Evolutionary conservation across 2,797 vertebrate genomes (phyloP).

Genomic region (Sebastes steindachneri): DNA sequence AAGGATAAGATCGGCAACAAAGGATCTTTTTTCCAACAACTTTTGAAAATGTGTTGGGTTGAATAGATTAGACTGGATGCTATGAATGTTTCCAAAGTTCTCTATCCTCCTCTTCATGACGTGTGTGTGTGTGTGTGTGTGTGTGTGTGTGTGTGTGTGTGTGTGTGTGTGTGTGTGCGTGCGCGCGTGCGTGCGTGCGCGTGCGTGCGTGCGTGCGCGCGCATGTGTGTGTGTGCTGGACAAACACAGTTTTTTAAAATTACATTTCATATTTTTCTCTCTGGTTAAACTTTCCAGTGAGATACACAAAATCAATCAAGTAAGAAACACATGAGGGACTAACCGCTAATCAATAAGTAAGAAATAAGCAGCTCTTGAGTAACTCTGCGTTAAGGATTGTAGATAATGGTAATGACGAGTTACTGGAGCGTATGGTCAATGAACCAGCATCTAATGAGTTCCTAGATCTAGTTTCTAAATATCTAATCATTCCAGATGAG

Average conservation of each 20-base stretch:
- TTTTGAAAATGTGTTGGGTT: neutral
- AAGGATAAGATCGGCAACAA: neutral
- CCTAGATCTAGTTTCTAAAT: neutral
- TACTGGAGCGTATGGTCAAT: neutral
- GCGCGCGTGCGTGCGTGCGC: fast-evolving
- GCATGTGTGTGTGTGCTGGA: neutral
- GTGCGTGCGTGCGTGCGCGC: too few relatives aligned
- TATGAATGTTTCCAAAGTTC: neutral
- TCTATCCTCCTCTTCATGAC: neutral
- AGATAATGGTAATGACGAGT: neutral
- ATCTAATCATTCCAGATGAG: neutral
- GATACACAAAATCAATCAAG: neutral
- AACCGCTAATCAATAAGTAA: neutral
- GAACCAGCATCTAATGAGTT: neutral
- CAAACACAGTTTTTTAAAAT: neutral
- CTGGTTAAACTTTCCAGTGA: neutral
- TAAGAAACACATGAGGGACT: neutral
- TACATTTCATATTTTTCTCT: neutral
- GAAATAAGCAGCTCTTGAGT: neutral
- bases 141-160: too few relatives aligned
- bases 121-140: neutral
- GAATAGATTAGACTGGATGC: neutral
- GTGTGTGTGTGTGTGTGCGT: neutral
- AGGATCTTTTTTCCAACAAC: neutral
- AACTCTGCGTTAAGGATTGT: neutral